phyloP scores from a whole-genome alignment of 1,140 invertebrate species.

The Philotrypesis tridentata region DNA sequence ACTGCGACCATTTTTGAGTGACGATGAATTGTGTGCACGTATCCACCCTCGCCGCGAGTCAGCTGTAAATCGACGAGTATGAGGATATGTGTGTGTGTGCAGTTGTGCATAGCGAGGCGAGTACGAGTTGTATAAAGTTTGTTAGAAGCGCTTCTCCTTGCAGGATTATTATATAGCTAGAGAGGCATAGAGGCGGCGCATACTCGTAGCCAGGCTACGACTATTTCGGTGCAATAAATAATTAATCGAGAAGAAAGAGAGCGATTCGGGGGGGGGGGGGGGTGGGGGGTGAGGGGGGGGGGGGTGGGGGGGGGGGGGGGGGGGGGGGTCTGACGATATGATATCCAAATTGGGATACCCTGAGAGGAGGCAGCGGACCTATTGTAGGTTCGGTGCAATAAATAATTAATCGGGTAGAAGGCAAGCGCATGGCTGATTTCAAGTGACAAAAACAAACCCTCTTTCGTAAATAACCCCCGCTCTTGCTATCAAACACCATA shows the following conservation, averaged over 20 bases:
- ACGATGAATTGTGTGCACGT: neutral
- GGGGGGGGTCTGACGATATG: no score
- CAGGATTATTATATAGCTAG: neutral
- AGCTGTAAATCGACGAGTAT: constrained; percentile 24
- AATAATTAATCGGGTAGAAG: no score
- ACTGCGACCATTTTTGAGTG: neutral
- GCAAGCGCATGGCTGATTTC: no score
- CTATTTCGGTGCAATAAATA: constrained; percentile 64
- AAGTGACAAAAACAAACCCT: no score
- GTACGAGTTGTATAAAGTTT: constrained; percentile 33
- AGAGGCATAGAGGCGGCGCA: neutral
- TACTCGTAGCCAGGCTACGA: constrained; percentile 48
- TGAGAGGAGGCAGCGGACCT: no score
- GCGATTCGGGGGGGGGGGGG: constrained; percentile 56
- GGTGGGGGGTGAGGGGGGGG: no score
- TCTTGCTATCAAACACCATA: no score
- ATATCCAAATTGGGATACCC: no score
- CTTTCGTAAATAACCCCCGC: no score
- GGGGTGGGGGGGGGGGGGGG: no score
- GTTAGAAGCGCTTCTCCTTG: neutral
- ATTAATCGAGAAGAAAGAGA: constrained; percentile 31
- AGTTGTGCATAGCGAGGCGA: neutral
- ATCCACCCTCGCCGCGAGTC: neutral
- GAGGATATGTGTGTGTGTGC: constrained; percentile 4
- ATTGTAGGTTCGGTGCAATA: no score